Evolutionary conservation across 2,888 invertebrate genomes (phyloP).

Genomic region (Ectobius pallidus): DNA sequence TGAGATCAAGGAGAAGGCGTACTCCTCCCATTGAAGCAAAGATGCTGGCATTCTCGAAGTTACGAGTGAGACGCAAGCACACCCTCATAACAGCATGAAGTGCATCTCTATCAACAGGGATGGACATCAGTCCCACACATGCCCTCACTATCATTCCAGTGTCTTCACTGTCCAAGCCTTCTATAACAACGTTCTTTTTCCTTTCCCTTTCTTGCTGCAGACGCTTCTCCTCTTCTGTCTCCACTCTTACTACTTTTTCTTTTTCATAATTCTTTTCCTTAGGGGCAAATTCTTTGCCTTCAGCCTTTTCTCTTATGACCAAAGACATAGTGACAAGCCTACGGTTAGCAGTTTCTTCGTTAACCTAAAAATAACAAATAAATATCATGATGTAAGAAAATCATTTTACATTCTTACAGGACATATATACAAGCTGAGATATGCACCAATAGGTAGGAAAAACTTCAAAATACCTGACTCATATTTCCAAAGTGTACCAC

Average conservation of each 20-base stretch:
- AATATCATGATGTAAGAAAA: no score
- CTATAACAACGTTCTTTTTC: conserved; percentile 46
- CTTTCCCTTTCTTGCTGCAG: conserved; percentile 47
- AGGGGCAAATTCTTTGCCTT: conserved; percentile 46
- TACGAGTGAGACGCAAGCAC: conserved; percentile 74
- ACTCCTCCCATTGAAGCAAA: conserved; percentile 80
- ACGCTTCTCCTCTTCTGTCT: conserved; percentile 38
- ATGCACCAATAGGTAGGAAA: no score
- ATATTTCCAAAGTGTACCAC: conserved; percentile 79
- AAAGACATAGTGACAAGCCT: conserved; percentile 75
- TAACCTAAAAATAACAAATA: conserved; percentile 56
- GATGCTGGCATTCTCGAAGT: conserved; percentile 71
- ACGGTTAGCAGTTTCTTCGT: conserved; percentile 83
- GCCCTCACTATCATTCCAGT: conserved; percentile 56
- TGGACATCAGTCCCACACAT: conserved; percentile 71
- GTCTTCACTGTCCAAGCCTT: conserved; percentile 52
- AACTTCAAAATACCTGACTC: conserved; percentile 76
- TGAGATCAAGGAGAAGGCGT: conserved; percentile 70
- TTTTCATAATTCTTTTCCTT: conserved; percentile 29
- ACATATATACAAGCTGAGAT: no score
- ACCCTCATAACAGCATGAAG: conserved; percentile 79
- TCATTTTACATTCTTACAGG: no score
- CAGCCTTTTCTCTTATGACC: conserved; percentile 48
- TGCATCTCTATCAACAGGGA: conserved; percentile 74
- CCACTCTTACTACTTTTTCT: conserved; percentile 39